Evolutionary conservation across 1,140 invertebrate genomes (phyloP), one percentile per base, ranked within the genome.

Genomic region (Glossosoma conforme): DNA sequence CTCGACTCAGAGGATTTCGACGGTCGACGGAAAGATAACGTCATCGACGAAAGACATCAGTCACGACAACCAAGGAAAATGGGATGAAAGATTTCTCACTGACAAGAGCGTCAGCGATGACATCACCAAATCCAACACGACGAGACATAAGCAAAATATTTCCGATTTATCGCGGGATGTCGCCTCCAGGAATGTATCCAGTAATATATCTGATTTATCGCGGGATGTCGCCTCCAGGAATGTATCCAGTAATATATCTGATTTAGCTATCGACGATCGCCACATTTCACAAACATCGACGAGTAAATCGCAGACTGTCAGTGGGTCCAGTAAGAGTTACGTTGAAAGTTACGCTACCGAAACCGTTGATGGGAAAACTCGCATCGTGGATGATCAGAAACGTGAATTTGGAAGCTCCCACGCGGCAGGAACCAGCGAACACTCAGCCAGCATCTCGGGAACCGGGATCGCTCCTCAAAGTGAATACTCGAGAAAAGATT

Each of bases 391-490:
- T 45, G 45, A 62, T 43, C 62, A 68, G 47, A 65, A 69, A 41
- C 60, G 66, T 19, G 68, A 72, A 61, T 60, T 61, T 10, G 68
- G 60, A 4, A 51, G 59, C 35, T 53, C 57, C 1, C 52, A 65
- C 55, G 65, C 75, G 44, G 58, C 72, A 15, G 67, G 66, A 42
- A 67, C 69, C 32, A 70, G 71, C 44, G 77, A 79, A 65, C 65
- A 68, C 28, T 68, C 72, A 60, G 70, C 69, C 3, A 69, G 66
- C 55, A 53, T 66, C 6, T 70, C 64, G 58, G 77, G 77, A 22
- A 73, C 76, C 11, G 71, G 70, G 28, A 70, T 77, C 10, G 66
- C 69, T 38, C 75, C 77, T 4, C 64, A 78, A 60, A 67, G 73
- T 42, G 74, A 78, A 60, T 78, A 76, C 57, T 62, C 67, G 11